These are phyloP conservation scores for Diachasma alloeum DNA, from an alignment of 1,140 invertebrate genomes.

Conservation along the genomic window DNA sequence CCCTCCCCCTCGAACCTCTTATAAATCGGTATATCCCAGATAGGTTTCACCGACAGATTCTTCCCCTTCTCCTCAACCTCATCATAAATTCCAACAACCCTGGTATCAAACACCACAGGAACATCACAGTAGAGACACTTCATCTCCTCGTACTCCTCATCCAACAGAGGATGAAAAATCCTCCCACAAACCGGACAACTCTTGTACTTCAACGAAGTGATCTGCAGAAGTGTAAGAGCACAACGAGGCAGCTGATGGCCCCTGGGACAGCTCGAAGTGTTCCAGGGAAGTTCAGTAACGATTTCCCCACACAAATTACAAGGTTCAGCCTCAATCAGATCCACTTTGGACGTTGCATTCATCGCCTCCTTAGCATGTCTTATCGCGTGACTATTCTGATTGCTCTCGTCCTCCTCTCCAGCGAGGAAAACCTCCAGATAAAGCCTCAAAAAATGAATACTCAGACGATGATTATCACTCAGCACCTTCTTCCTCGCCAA, in stretches of 20 bases:
- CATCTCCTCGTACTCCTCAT: conserved; percentile 45
- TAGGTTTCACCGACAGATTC: conserved; percentile 47
- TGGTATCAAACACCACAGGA: conserved; percentile 44
- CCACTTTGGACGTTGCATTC: conserved; percentile 21
- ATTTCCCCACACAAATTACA: conserved; percentile 50
- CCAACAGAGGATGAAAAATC: conserved; percentile 55
- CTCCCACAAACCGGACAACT: conserved; percentile 51
- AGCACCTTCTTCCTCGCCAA: conserved; percentile 33
- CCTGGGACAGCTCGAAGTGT: conserved; percentile 39
- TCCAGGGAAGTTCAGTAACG: conserved; percentile 49
- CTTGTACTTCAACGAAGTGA: conserved; percentile 47
- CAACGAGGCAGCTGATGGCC: conserved; percentile 59
- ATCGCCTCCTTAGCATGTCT: conserved; percentile 37
- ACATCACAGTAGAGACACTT: conserved; percentile 57
- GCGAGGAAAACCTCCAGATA: conserved; percentile 54
- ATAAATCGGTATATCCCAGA: not conserved
- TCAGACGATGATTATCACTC: conserved; percentile 37
- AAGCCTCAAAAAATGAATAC: conserved; percentile 45
- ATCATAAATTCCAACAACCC: conserved; percentile 23
- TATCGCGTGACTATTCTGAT: not conserved
- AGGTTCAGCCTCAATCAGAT: conserved; percentile 35
- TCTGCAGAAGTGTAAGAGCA: conserved; percentile 54
- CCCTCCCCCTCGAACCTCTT: conserved; percentile 15
- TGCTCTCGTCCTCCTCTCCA: conserved; percentile 35
- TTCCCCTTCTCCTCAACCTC: conserved; percentile 27